Evolutionary conservation across 2,888 invertebrate species (phyloP).

Genomic region (Drosophila borborema): DNA sequence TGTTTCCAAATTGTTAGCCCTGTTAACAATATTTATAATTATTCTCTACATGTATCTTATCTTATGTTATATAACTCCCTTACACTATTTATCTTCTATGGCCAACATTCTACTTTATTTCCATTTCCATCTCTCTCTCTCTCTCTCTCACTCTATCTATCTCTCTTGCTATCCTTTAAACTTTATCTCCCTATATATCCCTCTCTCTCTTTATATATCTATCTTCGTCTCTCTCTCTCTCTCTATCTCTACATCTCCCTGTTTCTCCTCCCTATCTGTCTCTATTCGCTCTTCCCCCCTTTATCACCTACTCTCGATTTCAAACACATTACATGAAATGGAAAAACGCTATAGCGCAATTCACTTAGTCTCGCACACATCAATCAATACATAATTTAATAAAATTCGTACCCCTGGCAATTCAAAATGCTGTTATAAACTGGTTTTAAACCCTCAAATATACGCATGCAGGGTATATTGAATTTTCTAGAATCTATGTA

Average conservation of each 20-base stretch:
- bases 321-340: neutral
- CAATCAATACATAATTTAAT: constrained; percentile 20
- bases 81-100: no score
- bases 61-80: neutral
- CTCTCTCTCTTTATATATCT: neutral
- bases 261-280: neutral
- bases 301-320: neutral
- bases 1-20: neutral
- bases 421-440: neutral
- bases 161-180: no score
- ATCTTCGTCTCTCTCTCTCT: neutral
- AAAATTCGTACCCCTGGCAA: constrained; percentile 1
- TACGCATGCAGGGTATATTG: neutral
- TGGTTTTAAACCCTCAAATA: neutral
- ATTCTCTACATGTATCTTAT: neutral
- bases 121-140: neutral
- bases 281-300: neutral
- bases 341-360: neutral
- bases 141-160: no score
- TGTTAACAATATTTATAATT: neutral
- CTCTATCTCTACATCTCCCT: neutral
- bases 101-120: neutral
- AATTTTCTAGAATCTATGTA: neutral
- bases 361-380: neutral
- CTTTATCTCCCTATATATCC: neutral